Evolutionary conservation across 2,113 vertebrate genomes (phyloP).

Genomic region (Oophaga pumilio): DNA sequence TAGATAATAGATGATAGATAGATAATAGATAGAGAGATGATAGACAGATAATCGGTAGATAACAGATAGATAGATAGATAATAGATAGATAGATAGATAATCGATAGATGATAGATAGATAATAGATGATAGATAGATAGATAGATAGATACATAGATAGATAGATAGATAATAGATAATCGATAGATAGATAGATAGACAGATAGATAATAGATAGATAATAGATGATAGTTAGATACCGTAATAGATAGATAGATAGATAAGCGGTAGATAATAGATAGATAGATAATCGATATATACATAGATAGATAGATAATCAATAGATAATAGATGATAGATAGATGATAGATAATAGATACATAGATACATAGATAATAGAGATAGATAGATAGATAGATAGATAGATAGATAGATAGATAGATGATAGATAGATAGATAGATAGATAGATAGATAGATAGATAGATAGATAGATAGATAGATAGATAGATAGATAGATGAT

Average conservation of each 20-base stretch:
- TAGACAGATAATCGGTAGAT: too few relatives aligned
- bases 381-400: neutral
- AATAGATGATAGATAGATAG: too few relatives aligned
- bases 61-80: too few relatives aligned
- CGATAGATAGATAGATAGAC: neutral
- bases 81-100: too few relatives aligned
- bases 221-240: neutral
- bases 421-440: neutral
- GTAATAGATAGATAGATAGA: neutral
- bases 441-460: neutral
- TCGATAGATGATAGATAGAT: too few relatives aligned
- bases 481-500: neutral
- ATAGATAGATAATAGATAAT: too few relatives aligned
- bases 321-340: neutral
- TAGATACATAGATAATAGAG: neutral
- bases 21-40: too few relatives aligned
- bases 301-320: neutral
- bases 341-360: neutral
- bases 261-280: neutral
- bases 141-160: too few relatives aligned
- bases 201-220: neutral
- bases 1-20: too few relatives aligned
- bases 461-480: neutral
- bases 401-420: constrained; percentile 10
- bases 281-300: neutral